Evolutionary conservation across 2,888 invertebrate genomes (phyloP).

Genomic region (Chloroclysta siterata): DNA sequence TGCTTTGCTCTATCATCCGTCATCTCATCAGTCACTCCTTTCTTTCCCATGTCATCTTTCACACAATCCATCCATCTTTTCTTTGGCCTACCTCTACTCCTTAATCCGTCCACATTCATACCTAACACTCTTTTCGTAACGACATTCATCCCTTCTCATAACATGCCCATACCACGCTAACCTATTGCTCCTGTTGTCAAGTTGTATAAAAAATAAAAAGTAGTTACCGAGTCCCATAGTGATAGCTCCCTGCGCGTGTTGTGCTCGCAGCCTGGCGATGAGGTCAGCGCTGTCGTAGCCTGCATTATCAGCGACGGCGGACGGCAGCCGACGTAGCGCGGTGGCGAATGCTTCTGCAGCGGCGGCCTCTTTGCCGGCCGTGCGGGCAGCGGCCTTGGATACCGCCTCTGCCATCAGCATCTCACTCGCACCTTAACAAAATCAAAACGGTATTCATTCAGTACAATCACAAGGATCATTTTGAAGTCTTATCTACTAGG

Average conservation of each 20-base stretch:
- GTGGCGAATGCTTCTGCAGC: constrained; percentile 97
- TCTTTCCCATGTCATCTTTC: no score
- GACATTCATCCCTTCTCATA: no score
- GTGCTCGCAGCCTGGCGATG: constrained; percentile 95
- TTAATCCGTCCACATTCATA: no score
- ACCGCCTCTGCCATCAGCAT: constrained; percentile 99
- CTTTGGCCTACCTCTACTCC: no score
- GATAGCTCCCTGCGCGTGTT: constrained; percentile 92
- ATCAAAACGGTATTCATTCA: neutral
- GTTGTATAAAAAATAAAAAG: neutral
- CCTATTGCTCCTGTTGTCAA: no score
- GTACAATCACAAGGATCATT: no score
- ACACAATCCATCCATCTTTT: no score
- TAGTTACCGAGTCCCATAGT: constrained; percentile 91
- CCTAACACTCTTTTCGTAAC: no score
- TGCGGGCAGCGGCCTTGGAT: constrained; percentile 91
- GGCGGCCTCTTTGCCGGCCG: constrained; percentile 98
- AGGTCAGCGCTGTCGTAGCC: constrained; percentile 99
- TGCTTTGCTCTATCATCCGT: no score
- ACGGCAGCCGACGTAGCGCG: constrained; percentile 95
- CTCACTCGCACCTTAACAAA: constrained; percentile 91
- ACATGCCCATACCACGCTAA: no score
- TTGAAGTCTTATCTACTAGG: no score
- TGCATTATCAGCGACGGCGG: constrained; percentile 98
- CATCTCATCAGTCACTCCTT: no score